Evolutionary conservation across 2,888 invertebrate genomes (phyloP).

Genomic region (Deilephila porcellus): DNA sequence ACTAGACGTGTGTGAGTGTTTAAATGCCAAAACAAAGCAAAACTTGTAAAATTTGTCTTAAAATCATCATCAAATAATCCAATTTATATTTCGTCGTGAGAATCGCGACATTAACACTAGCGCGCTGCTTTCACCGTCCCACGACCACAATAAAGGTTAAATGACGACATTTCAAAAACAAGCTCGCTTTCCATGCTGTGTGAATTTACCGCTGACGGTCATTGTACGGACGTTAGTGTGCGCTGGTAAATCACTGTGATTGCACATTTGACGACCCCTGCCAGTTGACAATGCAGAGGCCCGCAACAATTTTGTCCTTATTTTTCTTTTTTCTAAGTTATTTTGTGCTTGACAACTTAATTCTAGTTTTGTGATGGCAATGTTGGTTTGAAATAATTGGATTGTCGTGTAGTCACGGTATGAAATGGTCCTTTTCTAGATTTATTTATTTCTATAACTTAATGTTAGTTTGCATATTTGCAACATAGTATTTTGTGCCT

Average conservation of each 20-base stretch:
- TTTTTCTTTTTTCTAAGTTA: too few relatives aligned
- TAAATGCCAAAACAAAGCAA: too few relatives aligned
- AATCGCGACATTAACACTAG: neutral
- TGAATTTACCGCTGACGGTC: constrained; percentile 4
- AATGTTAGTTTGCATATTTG: too few relatives aligned
- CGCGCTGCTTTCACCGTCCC: constrained; percentile 13
- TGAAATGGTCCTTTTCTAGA: too few relatives aligned
- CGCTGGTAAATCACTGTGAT: neutral
- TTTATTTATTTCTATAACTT: too few relatives aligned
- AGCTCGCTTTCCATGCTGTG: constrained; percentile 8
- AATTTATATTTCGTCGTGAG: constrained; percentile 5
- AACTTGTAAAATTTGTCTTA: neutral
- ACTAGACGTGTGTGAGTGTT: too few relatives aligned
- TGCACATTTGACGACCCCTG: neutral
- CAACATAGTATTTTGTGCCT: too few relatives aligned
- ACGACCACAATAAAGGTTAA: constrained; percentile 4
- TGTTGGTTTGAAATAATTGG: too few relatives aligned
- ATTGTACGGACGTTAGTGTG: neutral
- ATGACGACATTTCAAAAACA: constrained; percentile 1
- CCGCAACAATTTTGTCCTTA: too few relatives aligned
- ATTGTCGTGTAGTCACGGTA: too few relatives aligned
- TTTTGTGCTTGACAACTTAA: too few relatives aligned
- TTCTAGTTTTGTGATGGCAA: too few relatives aligned
- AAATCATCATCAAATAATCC: neutral
- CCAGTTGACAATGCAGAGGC: neutral